A percentile compares a stretch with the other conserved stretches of the same genome.
phyloP scores from a whole-genome alignment of 92 coral and sea anemone genomes.

The Parazoanthus swiftii region DNA sequence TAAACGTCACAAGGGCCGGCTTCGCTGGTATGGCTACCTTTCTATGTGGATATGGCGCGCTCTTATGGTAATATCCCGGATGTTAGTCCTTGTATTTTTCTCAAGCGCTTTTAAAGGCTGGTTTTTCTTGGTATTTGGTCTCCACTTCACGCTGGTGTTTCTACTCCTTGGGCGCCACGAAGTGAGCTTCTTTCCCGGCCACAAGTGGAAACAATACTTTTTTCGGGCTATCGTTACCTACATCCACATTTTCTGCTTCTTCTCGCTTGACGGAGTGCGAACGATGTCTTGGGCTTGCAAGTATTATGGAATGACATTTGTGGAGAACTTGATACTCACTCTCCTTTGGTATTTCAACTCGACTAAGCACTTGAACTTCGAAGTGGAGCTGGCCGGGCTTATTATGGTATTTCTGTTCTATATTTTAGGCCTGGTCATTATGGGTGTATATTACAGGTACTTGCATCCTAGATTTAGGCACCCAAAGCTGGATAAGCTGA shows the following conservation, averaged over 20 bases:
- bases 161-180: constrained; percentile 55
- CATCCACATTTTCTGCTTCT: constrained; percentile 81
- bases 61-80: constrained; percentile 74
- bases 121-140: constrained; percentile 63
- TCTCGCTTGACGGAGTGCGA: constrained; percentile 62
- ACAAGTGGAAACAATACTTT: constrained; percentile 59
- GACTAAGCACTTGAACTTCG: constrained; percentile 45
- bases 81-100: constrained; percentile 76
- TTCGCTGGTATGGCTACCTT: constrained; percentile 82
- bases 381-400: constrained; percentile 75
- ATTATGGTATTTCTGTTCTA: constrained; percentile 56
- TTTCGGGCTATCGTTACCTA: constrained; percentile 69
- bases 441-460: constrained; percentile 68
- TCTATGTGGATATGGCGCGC: constrained; percentile 88
- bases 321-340: constrained; percentile 66
- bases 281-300: constrained; percentile 70
- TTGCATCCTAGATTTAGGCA: constrained; percentile 74
- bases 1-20: constrained; percentile 72
- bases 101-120: constrained; percentile 73
- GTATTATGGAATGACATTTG: constrained; percentile 59
- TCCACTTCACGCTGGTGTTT: constrained; percentile 57
- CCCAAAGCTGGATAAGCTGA: constrained; percentile 40
- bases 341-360: constrained; percentile 74
- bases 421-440: constrained; percentile 57
- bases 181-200: constrained; percentile 71